Base-by-base conservation (phyloP, 2,797 vertebrate genomes). In the Helostoma temminkii region DNA sequence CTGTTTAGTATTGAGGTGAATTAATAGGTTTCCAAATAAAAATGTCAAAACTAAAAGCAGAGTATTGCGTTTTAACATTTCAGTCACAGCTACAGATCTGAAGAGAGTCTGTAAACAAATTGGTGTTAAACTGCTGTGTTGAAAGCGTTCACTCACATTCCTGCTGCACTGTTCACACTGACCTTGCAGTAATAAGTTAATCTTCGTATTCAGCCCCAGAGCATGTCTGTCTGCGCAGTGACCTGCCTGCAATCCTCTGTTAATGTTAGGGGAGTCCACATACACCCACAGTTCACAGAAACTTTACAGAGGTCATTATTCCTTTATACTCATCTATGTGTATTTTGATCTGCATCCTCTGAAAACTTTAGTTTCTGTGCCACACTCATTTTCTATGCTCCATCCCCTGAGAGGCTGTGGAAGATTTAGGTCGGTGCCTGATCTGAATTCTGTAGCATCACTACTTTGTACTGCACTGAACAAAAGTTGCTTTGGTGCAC, bases 401-500 rank as follows among this genome's bases (percentile, higher is more conserved):
- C 5, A 37, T 87, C 88, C 74, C 80, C 65, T 30, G 78, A 85
- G 87, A 85, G 60, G 42, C 58, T 1, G 41, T 42, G 39, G 39
- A 65, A 66, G 82, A 91, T 92, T 78, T 87, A 88, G 91, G 89
- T 69, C 88, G 87, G 41, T 0, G 69, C 56, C 70, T 83, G 83
- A 86, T 85, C 84, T 82, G 53, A 67, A 90, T 90, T 85, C 68
- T 80, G 64, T 62, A 30, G 74, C 72, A 64, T 69, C 66, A 63
- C 22, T 48, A 57, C 66, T 85, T 81, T 81, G 59, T 39, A 39
- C 15, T 39, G 14, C 5, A 6, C 36, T 37, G 14, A 39, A 39
- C 15, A 42, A 50, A 83, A 52, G 5, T 26, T 21, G 9, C 16
- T 14, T 43, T 21, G 42, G n/a, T 19, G 42, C 42, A 41, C n/a